Percentiles rank a stretch among this genome's conserved stretches.
Conservation (phyloP, 2,888 invertebrate genomes). For the Noctua janthe region DNA sequence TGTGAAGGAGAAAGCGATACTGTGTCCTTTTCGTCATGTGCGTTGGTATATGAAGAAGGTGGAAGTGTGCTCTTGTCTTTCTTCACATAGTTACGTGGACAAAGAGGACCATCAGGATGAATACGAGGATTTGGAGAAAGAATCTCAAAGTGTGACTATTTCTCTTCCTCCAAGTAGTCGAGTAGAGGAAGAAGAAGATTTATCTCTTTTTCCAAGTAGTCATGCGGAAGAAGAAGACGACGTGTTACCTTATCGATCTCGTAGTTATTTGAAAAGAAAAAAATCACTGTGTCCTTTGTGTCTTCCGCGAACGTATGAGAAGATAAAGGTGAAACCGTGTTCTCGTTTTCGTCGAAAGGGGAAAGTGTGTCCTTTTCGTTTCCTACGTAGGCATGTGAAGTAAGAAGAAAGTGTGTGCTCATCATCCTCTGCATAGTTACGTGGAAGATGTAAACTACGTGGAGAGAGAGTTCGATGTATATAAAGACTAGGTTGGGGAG, state of each 20-base stretch:
- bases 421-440: background rate
- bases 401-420: background rate
- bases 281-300: background rate
- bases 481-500: too few relatives aligned
- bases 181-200: background rate
- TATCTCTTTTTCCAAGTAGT: too few relatives aligned
- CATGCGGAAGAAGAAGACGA: too few relatives aligned
- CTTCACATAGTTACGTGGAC: background rate
- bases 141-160: background rate
- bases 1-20: background rate
- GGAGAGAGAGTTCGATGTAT: background rate
- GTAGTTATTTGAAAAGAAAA: background rate
- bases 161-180: background rate
- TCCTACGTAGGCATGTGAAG: too few relatives aligned
- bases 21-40: background rate
- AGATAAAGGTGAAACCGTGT: background rate
- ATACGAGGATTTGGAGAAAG: background rate
- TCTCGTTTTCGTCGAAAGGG: too few relatives aligned
- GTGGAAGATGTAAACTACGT: background rate
- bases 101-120: background rate
- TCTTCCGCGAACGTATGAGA: background rate
- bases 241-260: too few relatives aligned
- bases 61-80: background rate
- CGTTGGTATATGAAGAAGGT: background rate
- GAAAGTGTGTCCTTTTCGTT: too few relatives aligned